phyloP scores from a whole-genome alignment of 1,140 invertebrate species.

The Heliothis virescens region DNA sequence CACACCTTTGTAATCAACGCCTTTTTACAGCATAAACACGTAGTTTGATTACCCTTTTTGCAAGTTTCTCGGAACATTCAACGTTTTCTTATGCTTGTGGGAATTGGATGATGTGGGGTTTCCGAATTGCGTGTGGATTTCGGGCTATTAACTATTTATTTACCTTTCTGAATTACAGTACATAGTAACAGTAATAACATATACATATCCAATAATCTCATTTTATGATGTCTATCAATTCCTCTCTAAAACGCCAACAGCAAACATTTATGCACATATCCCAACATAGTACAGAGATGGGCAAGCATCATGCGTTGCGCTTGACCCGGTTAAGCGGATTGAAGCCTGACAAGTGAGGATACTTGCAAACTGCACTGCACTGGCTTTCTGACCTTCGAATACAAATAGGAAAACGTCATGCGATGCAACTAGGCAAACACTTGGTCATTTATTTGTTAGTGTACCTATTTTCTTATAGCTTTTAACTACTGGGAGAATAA shows the following conservation, averaged over 20 bases:
- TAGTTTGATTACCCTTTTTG: constrained; percentile 9
- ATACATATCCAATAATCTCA: not conserved
- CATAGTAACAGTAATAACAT: no score
- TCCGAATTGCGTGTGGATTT: not conserved
- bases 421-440: not conserved
- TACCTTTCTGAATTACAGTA: not conserved
- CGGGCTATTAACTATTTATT: not conserved
- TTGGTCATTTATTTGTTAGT: not conserved
- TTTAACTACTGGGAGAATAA: no score
- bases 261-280: not conserved
- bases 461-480: no score
- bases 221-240: not conserved
- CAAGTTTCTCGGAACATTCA: constrained; percentile 20
- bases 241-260: not conserved
- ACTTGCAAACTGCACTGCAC: constrained; percentile 27
- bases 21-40: constrained; percentile 33
- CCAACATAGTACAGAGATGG: constrained; percentile 24
- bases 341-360: constrained; percentile 51
- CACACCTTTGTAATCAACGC: constrained; percentile 35
- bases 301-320: constrained; percentile 38
- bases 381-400: constrained; percentile 46
- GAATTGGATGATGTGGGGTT: not conserved
- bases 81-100: not conserved
- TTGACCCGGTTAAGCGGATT: constrained; percentile 53
- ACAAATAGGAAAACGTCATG: constrained; percentile 6